Evolutionary conservation across 2,888 invertebrate species (phyloP), one percentile per base, ranked within the genome.

Genomic region (Drosophila kokeensis): DNA sequence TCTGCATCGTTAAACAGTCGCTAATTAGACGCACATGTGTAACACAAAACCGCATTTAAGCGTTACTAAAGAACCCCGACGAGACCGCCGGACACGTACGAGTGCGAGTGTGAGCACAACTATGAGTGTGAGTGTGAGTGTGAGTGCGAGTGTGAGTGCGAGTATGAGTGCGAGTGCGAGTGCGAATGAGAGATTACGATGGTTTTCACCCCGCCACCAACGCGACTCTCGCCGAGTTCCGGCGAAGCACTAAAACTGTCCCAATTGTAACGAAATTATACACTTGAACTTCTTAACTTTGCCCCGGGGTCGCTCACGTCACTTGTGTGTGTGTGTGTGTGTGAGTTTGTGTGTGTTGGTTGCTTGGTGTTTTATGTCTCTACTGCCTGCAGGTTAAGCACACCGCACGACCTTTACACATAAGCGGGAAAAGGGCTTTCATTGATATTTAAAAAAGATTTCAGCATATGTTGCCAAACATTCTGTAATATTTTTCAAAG

Each of bases 11-110:
- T 85, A 83, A 90, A 88, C 85, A 90, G 91, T 82, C 88, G 91
- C 90, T 90, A 90, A 90, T 90, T 90, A 91, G 90, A 81, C 88
- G 83, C 91, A 91, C 84, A 89, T 91, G 91, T 91, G 91, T 90
- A 91, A 91, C 84, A 82, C 79, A 89, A 91, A 90, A 91, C 91
- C 91, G 78, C 91, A 87, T 89, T 88, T 84, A 89, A 89, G 67
- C 81, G 73, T 69, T 71, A 63, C 82, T 61, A 66, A 63, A 69
- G 74, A 66, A 76, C 52, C 62, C 69, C 50, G 64, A 50, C 24
- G 54, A 32, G 54, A 21, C 74, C 32, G 59, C 21, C 8, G 70
- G 24, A 24, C 52, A 48, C 53, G 42, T 55, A 36, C 36, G 45
- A 10, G 32, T 50, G 53, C 59, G 34, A 11, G 69, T 5, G 27